Evolutionary conservation across 1,140 invertebrate genomes (phyloP).

Genomic region (Drosophila ercepeae): DNA sequence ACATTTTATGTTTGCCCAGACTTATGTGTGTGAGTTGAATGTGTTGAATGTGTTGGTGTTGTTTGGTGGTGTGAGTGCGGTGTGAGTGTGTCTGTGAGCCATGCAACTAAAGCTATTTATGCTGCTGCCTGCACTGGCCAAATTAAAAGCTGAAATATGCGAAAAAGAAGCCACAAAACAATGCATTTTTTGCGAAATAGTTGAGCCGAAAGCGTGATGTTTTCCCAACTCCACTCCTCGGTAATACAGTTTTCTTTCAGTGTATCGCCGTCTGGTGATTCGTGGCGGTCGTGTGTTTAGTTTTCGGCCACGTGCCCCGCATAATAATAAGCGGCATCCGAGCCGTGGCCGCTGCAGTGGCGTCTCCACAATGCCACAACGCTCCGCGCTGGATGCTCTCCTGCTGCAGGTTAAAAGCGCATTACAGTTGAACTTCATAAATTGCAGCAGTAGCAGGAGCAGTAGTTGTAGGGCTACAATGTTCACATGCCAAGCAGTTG

Average conservation of each 20-base stretch:
- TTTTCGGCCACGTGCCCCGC: constrained; percentile 65
- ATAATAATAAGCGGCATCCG: constrained; percentile 61
- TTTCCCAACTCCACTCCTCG: background rate
- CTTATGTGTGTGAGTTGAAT: constrained; percentile 55
- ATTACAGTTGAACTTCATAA: constrained; percentile 78
- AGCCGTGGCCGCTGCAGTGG: constrained; percentile 22
- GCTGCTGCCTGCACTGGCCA: constrained; percentile 17
- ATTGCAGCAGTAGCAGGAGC: constrained; percentile 50
- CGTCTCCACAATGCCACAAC: constrained; percentile 44
- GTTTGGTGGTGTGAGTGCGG: background rate
- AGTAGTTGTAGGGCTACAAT: constrained; percentile 42
- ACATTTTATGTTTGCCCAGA: constrained; percentile 67
- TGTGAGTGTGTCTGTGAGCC: constrained; percentile 23
- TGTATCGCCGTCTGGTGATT: constrained; percentile 35
- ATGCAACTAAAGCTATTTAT: constrained; percentile 36
- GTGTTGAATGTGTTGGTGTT: constrained; percentile 8
- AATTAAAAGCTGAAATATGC: background rate
- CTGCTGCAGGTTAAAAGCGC: constrained; percentile 77
- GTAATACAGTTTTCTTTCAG: constrained; percentile 1
- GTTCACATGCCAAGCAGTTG: constrained; percentile 69
- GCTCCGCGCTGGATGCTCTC: constrained; percentile 35
- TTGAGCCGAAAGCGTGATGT: no score
- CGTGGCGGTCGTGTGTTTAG: constrained; percentile 66
- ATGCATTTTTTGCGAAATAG: no score
- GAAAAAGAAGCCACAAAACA: no score